Conservation (phyloP, 1,140 invertebrate species). For the Limonius californicus region DNA sequence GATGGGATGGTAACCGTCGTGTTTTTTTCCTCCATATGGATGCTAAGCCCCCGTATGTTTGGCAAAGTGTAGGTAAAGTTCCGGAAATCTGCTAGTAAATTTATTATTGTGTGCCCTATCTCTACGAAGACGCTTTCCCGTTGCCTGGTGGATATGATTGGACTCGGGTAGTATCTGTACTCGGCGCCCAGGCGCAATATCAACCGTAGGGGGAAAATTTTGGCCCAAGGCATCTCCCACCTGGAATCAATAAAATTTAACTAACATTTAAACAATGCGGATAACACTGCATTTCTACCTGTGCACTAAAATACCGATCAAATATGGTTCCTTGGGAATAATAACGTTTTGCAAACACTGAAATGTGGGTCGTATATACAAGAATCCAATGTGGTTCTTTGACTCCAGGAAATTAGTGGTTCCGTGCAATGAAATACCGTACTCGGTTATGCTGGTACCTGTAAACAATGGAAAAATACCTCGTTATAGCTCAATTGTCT, state of each 20-base stretch:
- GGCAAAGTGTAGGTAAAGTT: constrained; percentile 83
- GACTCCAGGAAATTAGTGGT: constrained; percentile 66
- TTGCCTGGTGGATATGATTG: constrained; percentile 74
- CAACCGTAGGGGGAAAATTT: constrained; percentile 75
- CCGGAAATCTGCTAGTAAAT: constrained; percentile 83
- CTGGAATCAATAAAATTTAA: constrained; percentile 36
- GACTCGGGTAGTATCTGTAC: constrained; percentile 85
- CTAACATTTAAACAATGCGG: too few relatives aligned
- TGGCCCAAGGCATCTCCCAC: constrained; percentile 87
- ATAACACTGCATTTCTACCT: constrained; percentile 60
- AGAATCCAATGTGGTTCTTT: constrained; percentile 79
- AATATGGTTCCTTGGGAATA: constrained; percentile 70
- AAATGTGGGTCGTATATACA: constrained; percentile 77
- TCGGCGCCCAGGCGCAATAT: constrained; percentile 80
- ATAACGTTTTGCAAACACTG: constrained; percentile 78
- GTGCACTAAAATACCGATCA: constrained; percentile 79
- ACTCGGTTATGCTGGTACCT: constrained; percentile 69
- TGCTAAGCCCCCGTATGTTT: constrained; percentile 70
- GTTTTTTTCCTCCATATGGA: constrained; percentile 82
- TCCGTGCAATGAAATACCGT: constrained; percentile 65
- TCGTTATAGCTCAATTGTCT: background rate
- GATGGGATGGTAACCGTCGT: constrained; percentile 75
- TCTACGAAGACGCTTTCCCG: constrained; percentile 81
- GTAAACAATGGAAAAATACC: constrained; percentile 25
- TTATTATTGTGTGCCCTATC: constrained; percentile 89